Base-by-base conservation (phyloP, 2,888 invertebrate species). In the Ceramica pisi region DNA sequence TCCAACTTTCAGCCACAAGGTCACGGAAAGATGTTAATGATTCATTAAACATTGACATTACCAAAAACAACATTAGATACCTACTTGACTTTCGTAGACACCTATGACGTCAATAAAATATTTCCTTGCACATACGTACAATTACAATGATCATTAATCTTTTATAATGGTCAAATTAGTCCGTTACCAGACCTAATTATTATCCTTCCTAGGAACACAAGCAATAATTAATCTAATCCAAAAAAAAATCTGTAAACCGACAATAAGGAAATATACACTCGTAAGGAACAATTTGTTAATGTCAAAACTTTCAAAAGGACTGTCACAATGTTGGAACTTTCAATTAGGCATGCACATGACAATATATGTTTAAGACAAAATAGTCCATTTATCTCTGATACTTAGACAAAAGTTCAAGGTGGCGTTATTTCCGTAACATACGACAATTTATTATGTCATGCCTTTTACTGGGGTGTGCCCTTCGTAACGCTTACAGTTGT, bases 301-400 rank as follows among this genome's bases (percentile, higher is more conserved):
- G 90, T 88, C 89, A 88, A 82, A 83, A 78, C 73, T 75, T 38
- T 82, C 80, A 87, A 86, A 80, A 78, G 76, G 63, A 26, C 84
- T 78, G 86, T 85, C 82, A 82, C 76, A 81, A 71, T 77, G 67
- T 82, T 72, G 75, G 84, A 87, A 87, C 85, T 87, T 88, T 87
- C 86, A 88, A 88, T 87, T 81, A 82, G 67, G 67, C 67, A 56
- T 61, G 41, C 48, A 74, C 66, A 55, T 74, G 67, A 75, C 59
- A 62, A 71, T 74, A 69, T 77, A 65, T 72, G 69, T 79, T 74
- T 65, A 63, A 66, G 62, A 57, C 71, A n/a, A 75, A 77, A 81
- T 89, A 74, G 83, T 84, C 87, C 88, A 90, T 93, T 92, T 90
- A 81, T 93, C 91, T 87, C 67, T 87, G 88, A 89, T 85, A 77